Evolutionary conservation across 1,140 invertebrate species (phyloP).

Genomic region (Drosophila melanica): DNA sequence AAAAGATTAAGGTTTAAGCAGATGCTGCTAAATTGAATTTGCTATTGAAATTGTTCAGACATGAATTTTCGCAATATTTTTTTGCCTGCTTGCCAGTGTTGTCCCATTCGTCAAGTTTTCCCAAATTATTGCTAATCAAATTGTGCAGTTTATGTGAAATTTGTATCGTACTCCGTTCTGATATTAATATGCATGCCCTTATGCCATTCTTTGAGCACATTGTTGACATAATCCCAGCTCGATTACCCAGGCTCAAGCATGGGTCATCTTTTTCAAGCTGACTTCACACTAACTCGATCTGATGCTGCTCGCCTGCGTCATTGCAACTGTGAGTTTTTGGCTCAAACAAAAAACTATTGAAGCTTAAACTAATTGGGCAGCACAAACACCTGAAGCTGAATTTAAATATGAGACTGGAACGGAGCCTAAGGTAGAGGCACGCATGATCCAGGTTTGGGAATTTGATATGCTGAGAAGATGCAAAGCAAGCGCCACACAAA

Average conservation of each 20-base stretch:
- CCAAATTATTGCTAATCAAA: background rate
- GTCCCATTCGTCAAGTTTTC: too few species aligned
- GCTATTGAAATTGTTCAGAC: too few species aligned
- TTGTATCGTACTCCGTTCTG: background rate
- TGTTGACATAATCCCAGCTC: conserved; percentile 39
- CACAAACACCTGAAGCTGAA: conserved; percentile 63
- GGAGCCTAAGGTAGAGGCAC: conserved; percentile 11
- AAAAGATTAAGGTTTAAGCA: too few species aligned
- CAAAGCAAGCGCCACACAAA: conserved; percentile 50
- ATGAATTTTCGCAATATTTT: too few species aligned
- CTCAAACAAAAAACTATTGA: conserved; percentile 31
- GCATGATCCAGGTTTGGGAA: conserved; percentile 45
- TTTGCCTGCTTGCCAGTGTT: too few species aligned
- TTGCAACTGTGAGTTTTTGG: conserved; percentile 47
- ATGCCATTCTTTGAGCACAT: conserved; percentile 4
- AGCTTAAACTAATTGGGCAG: conserved; percentile 58
- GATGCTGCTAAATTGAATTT: too few species aligned
- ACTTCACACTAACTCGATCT: conserved; percentile 55
- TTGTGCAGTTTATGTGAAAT: background rate
- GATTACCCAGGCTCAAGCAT: conserved; percentile 29
- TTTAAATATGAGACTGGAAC: conserved; percentile 5
- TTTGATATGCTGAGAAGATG: conserved; percentile 74
- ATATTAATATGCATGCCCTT: conserved; percentile 14
- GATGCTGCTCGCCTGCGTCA: conserved; percentile 28
- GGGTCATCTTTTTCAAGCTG: conserved; percentile 37